Base-by-base conservation (phyloP, 2,797 vertebrate genomes). In the Mus minutoides region DNA sequence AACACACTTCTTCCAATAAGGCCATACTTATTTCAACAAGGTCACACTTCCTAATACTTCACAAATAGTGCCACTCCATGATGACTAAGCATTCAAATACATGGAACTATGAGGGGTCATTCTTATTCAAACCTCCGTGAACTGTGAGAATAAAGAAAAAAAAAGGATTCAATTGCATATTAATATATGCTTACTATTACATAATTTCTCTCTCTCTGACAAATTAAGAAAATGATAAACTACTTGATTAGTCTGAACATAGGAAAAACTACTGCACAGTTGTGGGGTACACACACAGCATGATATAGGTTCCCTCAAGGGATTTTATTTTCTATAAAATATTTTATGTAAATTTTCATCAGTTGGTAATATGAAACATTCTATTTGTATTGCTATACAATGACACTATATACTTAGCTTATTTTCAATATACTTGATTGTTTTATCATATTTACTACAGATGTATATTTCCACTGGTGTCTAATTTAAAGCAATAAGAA, bases 211-310 rank as follows among this genome's bases (percentile, higher is more conserved):
- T 71, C 34, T 94, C 34, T 94, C 85, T 49, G 73, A 37, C n/a
- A 84, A 90, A 92, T 34, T 84, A 92, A 71, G 43, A 85, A 80
- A 89, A 22, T 24, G 26, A 87, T 79, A 56, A 76, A 80, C 37
- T 78, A 82, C 11, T 43, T 89, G 37, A 67, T 22, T 21, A 88
- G 24, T 79, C 9, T 3, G 26, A 76, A 8, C 12, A 40, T 62
- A 8, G 10, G 6, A 67, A 85, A 85, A 77, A 52, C 56, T 54
- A 1, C 12, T 49, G 21, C 31, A 71, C 6, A 16, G 6, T 40
- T 62, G 4, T 19, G 19, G 9, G 3, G 7, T 10, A 0, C 12
- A 34, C 4, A 3, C 1, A 19, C 2, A 56, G 22, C 2, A 14
- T 29, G 29, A 0, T 22, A 26, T 52, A 19, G 76, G 26, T 37